These are phyloP conservation scores for Melieria crassipennis DNA, from an alignment of 2,888 invertebrate genomes.

Conservation along the genomic window DNA sequence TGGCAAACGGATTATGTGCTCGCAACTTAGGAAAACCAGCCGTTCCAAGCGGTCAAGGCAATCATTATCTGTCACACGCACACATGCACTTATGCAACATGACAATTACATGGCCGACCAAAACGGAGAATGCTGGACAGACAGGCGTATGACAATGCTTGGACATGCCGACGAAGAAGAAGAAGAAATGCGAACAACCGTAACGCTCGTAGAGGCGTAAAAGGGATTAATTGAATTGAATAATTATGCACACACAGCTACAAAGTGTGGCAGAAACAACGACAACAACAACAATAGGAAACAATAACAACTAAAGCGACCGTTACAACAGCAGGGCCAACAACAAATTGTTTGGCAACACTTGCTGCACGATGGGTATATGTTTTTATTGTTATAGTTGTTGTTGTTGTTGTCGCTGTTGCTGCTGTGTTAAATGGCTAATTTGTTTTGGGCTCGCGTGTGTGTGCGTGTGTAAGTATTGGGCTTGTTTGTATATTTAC, in stretches of 20 bases:
- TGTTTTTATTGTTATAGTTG: too few relatives aligned
- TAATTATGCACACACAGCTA: slow-evolving; percentile 44
- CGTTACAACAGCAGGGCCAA: slow-evolving; percentile 12
- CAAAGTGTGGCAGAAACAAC: not conserved
- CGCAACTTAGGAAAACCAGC: not conserved
- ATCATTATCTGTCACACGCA: slow-evolving; percentile 6
- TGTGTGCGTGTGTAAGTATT: slow-evolving; percentile 12
- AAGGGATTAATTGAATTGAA: slow-evolving; percentile 50
- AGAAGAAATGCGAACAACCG: not conserved
- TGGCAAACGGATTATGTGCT: not conserved
- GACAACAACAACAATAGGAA: not conserved
- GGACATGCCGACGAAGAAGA: not conserved
- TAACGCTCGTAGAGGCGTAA: slow-evolving; percentile 38
- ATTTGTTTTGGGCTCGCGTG: slow-evolving; percentile 37
- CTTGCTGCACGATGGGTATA: slow-evolving; percentile 35
- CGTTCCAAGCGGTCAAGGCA: slow-evolving; percentile 9
- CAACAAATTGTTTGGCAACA: slow-evolving; percentile 40
- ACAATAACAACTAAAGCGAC: slow-evolving; percentile 8
- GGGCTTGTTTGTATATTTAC: slow-evolving; percentile 30
- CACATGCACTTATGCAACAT: too few relatives aligned
- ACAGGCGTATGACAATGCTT: not conserved
- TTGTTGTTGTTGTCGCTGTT: slow-evolving; percentile 24
- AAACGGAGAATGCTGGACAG: not conserved
- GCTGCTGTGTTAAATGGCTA: slow-evolving; percentile 42
- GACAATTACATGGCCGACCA: not conserved